phyloP scores from a whole-genome alignment of 2,888 invertebrate genomes.

The Teleogryllus oceanicus region DNA sequence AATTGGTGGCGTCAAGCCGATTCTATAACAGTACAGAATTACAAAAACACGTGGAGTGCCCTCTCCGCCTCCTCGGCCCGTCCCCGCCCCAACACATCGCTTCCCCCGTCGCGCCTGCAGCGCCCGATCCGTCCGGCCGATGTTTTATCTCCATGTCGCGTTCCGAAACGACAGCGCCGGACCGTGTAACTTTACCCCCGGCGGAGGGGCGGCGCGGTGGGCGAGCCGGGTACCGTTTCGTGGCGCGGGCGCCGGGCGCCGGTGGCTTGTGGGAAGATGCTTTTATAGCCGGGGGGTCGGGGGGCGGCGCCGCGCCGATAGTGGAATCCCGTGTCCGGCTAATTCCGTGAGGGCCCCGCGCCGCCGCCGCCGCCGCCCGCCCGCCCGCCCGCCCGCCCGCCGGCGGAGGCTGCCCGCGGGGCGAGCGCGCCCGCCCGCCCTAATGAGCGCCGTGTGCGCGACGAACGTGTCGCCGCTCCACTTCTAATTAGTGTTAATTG shows the following conservation, averaged over 20 bases:
- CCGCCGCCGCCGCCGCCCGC: not conserved
- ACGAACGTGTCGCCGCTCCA: slow-evolving; percentile 18
- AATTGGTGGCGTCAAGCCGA: no score
- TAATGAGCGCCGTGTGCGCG: slow-evolving; percentile 18
- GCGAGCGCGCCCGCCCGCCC: not conserved
- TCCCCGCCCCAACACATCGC: not conserved
- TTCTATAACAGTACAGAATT: no score
- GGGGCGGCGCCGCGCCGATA: not conserved
- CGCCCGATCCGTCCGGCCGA: not conserved
- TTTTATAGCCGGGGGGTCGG: not conserved
- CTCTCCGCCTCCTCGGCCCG: not conserved
- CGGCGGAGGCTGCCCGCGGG: not conserved
- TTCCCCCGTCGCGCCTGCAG: not conserved
- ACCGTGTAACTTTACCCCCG: not conserved
- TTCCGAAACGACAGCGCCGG: not conserved
- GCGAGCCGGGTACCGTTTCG: not conserved
- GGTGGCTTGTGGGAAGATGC: not conserved
- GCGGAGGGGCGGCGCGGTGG: not conserved
- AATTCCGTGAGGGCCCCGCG: not conserved
- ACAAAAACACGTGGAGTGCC: not conserved
- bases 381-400: not conserved
- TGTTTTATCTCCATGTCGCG: not conserved
- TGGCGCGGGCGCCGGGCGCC: not conserved
- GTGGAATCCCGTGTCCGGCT: not conserved
- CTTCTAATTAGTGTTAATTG: slow-evolving; percentile 4